Conservation (phyloP, 2,113 vertebrate species). For the mouse (Mus musculus) region DNA sequence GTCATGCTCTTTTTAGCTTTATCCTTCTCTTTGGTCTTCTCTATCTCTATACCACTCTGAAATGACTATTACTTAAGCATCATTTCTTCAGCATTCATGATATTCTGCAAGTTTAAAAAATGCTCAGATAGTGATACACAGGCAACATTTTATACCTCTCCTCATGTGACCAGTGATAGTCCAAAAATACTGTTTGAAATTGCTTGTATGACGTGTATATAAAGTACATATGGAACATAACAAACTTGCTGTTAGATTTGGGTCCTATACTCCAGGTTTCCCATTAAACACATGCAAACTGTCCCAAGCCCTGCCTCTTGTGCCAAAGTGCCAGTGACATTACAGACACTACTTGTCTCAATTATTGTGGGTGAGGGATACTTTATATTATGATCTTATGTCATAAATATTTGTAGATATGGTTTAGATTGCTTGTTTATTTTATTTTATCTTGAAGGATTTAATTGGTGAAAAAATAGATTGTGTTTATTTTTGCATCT, state of each 20-base stretch:
- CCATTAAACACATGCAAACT: neutral
- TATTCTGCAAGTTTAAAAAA: neutral
- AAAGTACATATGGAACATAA: neutral
- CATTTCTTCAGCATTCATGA: neutral
- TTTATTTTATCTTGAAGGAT: neutral
- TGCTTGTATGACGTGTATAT: neutral
- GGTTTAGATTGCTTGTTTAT: neutral
- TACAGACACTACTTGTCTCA: neutral
- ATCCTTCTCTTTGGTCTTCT: neutral
- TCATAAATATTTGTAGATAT: neutral
- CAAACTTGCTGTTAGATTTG: neutral
- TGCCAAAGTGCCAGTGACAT: neutral
- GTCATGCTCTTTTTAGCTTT: neutral
- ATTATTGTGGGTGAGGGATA: neutral
- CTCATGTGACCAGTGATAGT: too few relatives aligned
- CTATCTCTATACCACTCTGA: neutral
- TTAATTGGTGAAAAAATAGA: neutral
- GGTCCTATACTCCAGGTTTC: neutral
- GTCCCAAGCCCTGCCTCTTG: neutral
- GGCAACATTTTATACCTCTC: neutral
- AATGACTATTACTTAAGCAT: neutral
- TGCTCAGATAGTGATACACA: neutral
- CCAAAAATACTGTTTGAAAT: neutral
- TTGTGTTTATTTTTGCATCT: neutral
- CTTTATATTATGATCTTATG: neutral